Evolutionary conservation across 2,888 invertebrate genomes (phyloP), one percentile per base, ranked within the genome.

Genomic region (Ormyrus rosae): DNA sequence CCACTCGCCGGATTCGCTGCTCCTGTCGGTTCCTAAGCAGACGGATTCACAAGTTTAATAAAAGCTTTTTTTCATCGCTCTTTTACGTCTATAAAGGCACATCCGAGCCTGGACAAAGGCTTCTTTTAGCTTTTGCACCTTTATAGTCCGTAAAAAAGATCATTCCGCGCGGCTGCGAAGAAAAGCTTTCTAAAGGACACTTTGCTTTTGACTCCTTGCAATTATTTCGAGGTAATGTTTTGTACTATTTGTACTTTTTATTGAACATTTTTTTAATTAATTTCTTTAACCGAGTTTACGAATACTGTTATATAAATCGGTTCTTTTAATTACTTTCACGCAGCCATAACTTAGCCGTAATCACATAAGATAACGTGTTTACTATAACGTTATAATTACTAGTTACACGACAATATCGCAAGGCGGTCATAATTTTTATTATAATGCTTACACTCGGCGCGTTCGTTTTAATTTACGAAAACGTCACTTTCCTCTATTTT

Each of bases 1-100:
- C 67, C 75, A 67, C 69, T 71, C 75, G 70, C 53, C 61, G 56
- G 51, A 65, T 58, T 58, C 55, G 75, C 58, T 65, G 67, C 53
- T 71, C 55, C 50, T 51, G 61, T 67, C 9, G 80, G 70, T 80
- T 80, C 75, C 75, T 80, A 11, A 5, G n/a, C 63, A 70, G 45
- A 78, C 19, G 64, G 55, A 70, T 51, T 19, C 34, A 75, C 69
- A 73, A 63, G 34, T 48, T 19, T 11, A 55, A 50, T 34, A 34
- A 65, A 51, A 19, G 19, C 6, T 61, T 53, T 69, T 69, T 56
- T 48, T 63, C 9, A 0, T 55, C 53, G 10, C 5, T 75, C 56
- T n/a, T 71, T 61, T 4, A 34, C 34, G 34, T 34, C 34, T 34
- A 4, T 34, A 34, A 34, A 34, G 19, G 19, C 19, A 19, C 19